Evolutionary conservation across 2,888 invertebrate genomes (phyloP).

Genomic region (Aleiodes testaceus): DNA sequence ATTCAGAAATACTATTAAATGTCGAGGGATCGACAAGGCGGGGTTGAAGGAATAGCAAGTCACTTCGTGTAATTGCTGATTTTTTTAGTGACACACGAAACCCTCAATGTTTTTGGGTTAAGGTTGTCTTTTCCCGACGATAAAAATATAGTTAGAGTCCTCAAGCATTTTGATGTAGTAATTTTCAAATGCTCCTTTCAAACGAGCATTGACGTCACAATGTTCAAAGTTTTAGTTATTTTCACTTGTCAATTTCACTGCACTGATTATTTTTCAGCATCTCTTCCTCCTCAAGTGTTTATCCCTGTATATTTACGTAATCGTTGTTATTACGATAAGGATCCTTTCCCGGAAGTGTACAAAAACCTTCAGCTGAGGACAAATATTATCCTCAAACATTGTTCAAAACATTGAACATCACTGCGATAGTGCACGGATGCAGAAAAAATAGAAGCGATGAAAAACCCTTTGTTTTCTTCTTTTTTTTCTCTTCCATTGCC

Average conservation of each 20-base stretch:
- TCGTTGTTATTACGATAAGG: slow-evolving; percentile 12
- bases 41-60: slow-evolving; percentile 68
- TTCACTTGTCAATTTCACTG: too few species aligned
- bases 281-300: too few species aligned
- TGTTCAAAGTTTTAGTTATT: too few species aligned
- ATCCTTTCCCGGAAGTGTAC: slow-evolving; percentile 36
- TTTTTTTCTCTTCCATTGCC: background rate
- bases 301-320: background rate
- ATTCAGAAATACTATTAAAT: slow-evolving; percentile 35
- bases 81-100: slow-evolving; percentile 8
- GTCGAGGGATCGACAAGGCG: slow-evolving; percentile 46
- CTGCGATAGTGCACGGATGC: slow-evolving; percentile 54
- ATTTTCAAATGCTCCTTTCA: too few species aligned
- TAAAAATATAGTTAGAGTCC: too few species aligned
- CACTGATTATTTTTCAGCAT: too few species aligned
- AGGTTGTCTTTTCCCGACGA: too few species aligned
- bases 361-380: slow-evolving; percentile 47
- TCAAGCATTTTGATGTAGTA: too few species aligned
- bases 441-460: background rate
- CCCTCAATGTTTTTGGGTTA: too few species aligned
- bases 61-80: slow-evolving; percentile 69
- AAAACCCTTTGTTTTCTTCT: slow-evolving; percentile 17
- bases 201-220: too few species aligned
- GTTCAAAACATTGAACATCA: slow-evolving; percentile 66
- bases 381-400: slow-evolving; percentile 67